These are phyloP conservation scores for Parascotia fuliginaria DNA, from an alignment of 2,888 invertebrate species.

Conservation along the genomic window DNA sequence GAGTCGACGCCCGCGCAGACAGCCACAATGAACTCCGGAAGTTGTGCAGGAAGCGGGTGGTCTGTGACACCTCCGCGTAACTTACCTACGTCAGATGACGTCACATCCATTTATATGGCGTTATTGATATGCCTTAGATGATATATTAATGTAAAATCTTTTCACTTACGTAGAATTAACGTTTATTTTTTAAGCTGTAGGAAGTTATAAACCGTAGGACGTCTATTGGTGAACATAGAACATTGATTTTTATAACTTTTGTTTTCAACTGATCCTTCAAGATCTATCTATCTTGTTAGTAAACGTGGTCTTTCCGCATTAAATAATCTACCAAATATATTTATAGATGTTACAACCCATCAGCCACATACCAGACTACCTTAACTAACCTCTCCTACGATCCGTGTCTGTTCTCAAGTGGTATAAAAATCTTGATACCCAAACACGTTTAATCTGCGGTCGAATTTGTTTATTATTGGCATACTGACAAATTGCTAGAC, in stretches of 20 bases:
- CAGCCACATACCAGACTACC: conserved; percentile 28
- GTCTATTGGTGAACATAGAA: too few species aligned
- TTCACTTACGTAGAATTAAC: too few species aligned
- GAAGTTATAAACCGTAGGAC: too few species aligned
- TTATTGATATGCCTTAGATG: not conserved
- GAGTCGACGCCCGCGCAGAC: conserved; percentile 41
- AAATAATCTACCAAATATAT: conserved; percentile 20
- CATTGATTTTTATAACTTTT: too few species aligned
- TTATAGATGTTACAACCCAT: conserved; percentile 22
- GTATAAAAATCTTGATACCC: conserved; percentile 25
- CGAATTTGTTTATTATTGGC: conserved; percentile 32
- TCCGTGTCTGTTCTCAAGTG: conserved; percentile 19
- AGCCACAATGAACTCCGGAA: conserved; percentile 59
- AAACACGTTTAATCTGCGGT: conserved; percentile 4
- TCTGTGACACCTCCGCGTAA: conserved; percentile 54
- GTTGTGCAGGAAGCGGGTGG: conserved; percentile 65
- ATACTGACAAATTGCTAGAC: conserved; percentile 27
- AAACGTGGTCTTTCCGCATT: too few species aligned
- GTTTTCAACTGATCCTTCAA: too few species aligned
- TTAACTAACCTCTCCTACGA: conserved; percentile 3
- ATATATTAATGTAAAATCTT: conserved; percentile 1
- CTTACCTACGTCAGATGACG: conserved; percentile 26
- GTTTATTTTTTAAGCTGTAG: too few species aligned
- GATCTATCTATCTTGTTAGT: too few species aligned
- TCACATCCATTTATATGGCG: conserved; percentile 18